Evolutionary conservation across 2,888 invertebrate genomes (phyloP).

Genomic region (Tenthredo distinguenda): DNA sequence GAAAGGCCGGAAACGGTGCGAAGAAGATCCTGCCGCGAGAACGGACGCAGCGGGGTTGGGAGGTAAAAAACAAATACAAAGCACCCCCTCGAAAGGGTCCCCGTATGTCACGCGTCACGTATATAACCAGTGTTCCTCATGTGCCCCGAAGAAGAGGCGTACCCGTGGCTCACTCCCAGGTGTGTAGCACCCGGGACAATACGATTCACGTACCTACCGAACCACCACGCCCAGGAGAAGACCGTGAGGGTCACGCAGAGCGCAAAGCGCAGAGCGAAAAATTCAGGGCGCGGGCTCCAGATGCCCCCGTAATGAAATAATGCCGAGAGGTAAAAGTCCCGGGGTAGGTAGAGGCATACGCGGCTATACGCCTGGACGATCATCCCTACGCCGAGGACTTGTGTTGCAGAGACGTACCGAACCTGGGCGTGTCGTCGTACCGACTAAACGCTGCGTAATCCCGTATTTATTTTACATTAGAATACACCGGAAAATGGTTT

Average conservation of each 20-base stretch:
- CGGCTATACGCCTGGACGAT: conserved; percentile 45
- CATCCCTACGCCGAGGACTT: conserved; percentile 25
- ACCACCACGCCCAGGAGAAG: conserved; percentile 70
- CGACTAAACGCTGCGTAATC: conserved; percentile 13
- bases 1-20: background rate
- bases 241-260: conserved; percentile 14
- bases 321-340: background rate
- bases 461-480: conserved; percentile 45
- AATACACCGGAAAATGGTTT: background rate
- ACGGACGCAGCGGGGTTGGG: background rate
- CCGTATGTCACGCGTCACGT: conserved; percentile 56
- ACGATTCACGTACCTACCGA: conserved; percentile 73
- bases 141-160: conserved; percentile 58
- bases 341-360: conserved; percentile 32
- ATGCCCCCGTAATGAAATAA: conserved; percentile 44
- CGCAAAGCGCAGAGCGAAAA: background rate
- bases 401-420: background rate
- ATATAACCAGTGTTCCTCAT: conserved; percentile 46
- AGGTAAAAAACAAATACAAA: background rate
- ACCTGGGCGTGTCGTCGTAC: conserved; percentile 32
- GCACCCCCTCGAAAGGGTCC: conserved; percentile 26
- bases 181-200: conserved; percentile 72
- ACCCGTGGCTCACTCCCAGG: conserved; percentile 73
- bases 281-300: conserved; percentile 17
- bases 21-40: background rate